Evolutionary conservation across 2,113 vertebrate species (phyloP).

Genomic region (Naja naja): DNA sequence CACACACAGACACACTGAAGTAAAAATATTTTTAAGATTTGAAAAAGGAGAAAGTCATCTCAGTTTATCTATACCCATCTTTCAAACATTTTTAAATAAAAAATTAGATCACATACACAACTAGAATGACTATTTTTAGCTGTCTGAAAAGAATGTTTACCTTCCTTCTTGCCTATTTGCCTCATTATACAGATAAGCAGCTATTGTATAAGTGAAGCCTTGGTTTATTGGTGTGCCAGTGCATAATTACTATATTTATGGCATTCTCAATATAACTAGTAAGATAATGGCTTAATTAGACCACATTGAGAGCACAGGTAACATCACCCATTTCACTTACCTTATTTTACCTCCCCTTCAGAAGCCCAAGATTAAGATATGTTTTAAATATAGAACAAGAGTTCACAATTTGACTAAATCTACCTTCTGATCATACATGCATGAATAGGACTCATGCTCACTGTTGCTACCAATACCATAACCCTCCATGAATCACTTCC

Average conservation of each 20-base stretch:
- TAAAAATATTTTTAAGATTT: background rate
- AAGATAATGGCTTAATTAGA: background rate
- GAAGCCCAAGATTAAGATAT: background rate
- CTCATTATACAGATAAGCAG: background rate
- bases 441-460: background rate
- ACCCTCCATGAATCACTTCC: background rate
- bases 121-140: background rate
- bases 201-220: background rate
- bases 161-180: background rate
- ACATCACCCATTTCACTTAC: background rate
- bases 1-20: background rate
- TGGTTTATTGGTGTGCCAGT: background rate
- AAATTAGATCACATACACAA: background rate
- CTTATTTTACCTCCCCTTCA: background rate
- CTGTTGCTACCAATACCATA: background rate
- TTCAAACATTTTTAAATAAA: background rate
- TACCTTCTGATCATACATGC: background rate
- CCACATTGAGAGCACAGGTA: background rate
- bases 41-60: background rate
- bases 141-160: background rate
- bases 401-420: background rate
- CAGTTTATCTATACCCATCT: background rate
- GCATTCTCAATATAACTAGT: background rate
- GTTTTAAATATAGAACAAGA: background rate
- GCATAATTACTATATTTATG: background rate